Conservation (phyloP, 2,797 vertebrate genomes). For the Tragelaphus eurycerus region DNA sequence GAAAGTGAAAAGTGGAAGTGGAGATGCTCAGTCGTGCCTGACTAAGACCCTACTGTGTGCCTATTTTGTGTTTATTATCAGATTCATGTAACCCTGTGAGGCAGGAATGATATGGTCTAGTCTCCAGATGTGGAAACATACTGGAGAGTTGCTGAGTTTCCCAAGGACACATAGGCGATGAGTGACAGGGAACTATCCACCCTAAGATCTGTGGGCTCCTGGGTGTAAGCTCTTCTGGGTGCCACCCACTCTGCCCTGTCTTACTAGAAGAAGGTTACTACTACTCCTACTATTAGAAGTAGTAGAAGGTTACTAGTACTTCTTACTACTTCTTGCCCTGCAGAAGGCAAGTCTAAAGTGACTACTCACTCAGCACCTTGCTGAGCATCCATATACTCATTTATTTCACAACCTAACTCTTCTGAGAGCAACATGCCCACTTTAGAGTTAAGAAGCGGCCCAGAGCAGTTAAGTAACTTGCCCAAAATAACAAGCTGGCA, state of each 20-base stretch:
- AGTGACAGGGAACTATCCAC: background rate
- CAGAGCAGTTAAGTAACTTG: background rate
- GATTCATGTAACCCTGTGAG: background rate
- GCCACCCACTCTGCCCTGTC: background rate
- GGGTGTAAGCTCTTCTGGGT: accelerated
- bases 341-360: background rate
- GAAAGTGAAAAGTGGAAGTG: too few relatives aligned
- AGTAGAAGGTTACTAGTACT: background rate
- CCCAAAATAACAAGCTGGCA: background rate
- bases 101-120: background rate
- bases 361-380: background rate
- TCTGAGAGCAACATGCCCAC: background rate
- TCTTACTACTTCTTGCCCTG: background rate
- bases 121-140: background rate
- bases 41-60: background rate
- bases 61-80: background rate
- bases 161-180: background rate
- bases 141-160: background rate
- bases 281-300: background rate
- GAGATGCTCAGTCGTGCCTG: too few relatives aligned
- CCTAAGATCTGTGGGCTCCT: background rate
- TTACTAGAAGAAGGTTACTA: background rate
- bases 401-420: background rate
- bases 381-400: background rate
- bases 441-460: background rate